Evolutionary conservation across 2,888 invertebrate species (phyloP).

Genomic region (Harpagoxenus sublaevis): DNA sequence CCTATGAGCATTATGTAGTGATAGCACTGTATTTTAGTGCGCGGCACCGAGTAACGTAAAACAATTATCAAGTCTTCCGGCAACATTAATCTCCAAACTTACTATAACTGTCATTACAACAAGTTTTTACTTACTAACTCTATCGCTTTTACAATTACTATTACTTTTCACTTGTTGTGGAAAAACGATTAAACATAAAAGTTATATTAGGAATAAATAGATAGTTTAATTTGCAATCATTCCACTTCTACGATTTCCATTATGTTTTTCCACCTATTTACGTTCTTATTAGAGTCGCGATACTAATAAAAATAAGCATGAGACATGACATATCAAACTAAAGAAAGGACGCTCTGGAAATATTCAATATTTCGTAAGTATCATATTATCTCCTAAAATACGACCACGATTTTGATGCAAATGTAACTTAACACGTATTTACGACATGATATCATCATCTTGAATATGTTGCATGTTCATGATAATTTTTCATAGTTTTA

Average conservation of each 20-base stretch:
- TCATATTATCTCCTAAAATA: constrained; percentile 4
- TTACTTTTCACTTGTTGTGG: background rate
- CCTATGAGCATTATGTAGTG: background rate
- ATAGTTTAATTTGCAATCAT: background rate
- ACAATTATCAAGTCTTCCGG: background rate
- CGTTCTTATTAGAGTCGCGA: background rate
- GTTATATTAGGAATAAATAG: background rate
- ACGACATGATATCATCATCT: constrained; percentile 10
- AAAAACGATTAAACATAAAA: background rate
- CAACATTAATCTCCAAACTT: background rate
- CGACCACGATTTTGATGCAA: constrained; percentile 1
- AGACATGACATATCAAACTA: background rate
- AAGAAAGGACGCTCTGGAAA: background rate
- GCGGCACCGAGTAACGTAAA: background rate
- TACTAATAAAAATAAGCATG: constrained; percentile 1
- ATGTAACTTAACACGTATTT: constrained; percentile 3
- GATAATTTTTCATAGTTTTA: constrained; percentile 2
- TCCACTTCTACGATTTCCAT: background rate
- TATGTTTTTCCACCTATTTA: background rate
- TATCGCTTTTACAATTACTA: background rate
- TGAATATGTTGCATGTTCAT: background rate
- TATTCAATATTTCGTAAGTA: background rate
- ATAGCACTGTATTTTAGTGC: background rate
- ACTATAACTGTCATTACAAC: background rate
- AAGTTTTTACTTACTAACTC: background rate